Conservation (phyloP, 2,888 invertebrate genomes). For the Acholoe squamosa region DNA sequence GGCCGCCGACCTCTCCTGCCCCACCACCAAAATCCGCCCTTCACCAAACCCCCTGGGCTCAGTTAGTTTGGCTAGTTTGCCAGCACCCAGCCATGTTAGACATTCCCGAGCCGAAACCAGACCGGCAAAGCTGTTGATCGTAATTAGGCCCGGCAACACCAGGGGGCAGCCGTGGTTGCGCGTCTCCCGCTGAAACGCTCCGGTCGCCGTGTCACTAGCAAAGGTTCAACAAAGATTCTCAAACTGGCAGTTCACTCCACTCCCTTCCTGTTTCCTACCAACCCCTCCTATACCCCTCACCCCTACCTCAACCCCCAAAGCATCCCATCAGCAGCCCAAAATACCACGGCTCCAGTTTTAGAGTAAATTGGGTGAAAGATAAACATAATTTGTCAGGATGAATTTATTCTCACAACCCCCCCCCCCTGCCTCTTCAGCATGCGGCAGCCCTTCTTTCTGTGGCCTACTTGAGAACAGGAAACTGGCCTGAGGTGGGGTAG, state of each 20-base stretch:
- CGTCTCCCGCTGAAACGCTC: neutral
- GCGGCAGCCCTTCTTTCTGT: too few relatives aligned
- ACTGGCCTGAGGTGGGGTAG: neutral
- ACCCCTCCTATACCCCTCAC: neutral
- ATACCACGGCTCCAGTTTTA: constrained; percentile 36
- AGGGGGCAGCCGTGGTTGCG: constrained; percentile 36
- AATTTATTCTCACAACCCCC: constrained; percentile 11
- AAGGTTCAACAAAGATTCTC: constrained; percentile 23
- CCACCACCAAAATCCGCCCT: neutral
- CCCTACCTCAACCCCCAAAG: neutral
- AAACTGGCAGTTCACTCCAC: neutral
- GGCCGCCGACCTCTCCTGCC: neutral
- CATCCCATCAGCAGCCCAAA: neutral
- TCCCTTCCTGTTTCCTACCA: neutral
- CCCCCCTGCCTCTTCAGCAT: neutral
- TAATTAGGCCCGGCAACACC: constrained; percentile 45
- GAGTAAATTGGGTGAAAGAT: constrained; percentile 27
- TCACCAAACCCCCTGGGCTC: neutral
- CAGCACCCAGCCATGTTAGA: constrained; percentile 9
- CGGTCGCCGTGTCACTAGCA: constrained; percentile 34
- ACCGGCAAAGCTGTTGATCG: constrained; percentile 44
- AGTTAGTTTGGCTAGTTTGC: constrained; percentile 53
- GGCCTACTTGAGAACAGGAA: constrained; percentile 18
- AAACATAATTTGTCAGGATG: constrained; percentile 26
- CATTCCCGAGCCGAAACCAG: constrained; percentile 41